Evolutionary conservation across 1,140 invertebrate genomes (phyloP), one percentile per base, ranked within the genome.

Genomic region (Caenorhabditis brenneri): DNA sequence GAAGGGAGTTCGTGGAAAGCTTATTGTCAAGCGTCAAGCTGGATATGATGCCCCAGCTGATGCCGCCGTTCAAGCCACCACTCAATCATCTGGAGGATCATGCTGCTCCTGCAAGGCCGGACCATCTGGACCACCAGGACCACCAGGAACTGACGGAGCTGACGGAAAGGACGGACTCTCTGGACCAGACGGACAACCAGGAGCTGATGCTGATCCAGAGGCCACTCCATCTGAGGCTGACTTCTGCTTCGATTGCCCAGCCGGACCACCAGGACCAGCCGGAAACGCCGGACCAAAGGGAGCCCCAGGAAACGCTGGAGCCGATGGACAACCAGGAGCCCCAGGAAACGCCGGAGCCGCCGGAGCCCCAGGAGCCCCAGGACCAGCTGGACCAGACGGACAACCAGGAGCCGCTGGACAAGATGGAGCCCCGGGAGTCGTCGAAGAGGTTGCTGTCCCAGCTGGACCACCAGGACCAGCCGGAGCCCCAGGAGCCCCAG

Each of bases 201-300:
- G 86, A 82, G 81, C 46, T 31, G 86, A 87, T 74, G 86, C 86
- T 65, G 79, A 82, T 55, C 79, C 84, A 42, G 84, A 85, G 42
- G 84, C 81, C 29, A 27, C 33, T 15, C 86, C 86, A 27, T 42
- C 78, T 29, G 74, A 60, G 16, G 87, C 65, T 16, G 86, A 85
- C 80, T 87, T 87, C 80, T 87, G 87, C 86, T 87, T 87, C 86
- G 87, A 87, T 65, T 87, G 87, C 79, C 87, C 87, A 31, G 87
- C 86, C 48, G 87, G 84, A 81, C 87, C 87, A 24, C 79, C 87
- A 42, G 86, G 86, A 81, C 86, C 84, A 51, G 58, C 86, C 65
- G 87, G 86, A 85, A 87, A 87, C 81, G 39, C 80, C 33, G 86
- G 86, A 83, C 86, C 86, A 51, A 87, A 87, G 78, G 87, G 87